phyloP scores from a whole-genome alignment of 2,888 invertebrate genomes.

The Rhagium mordax region DNA sequence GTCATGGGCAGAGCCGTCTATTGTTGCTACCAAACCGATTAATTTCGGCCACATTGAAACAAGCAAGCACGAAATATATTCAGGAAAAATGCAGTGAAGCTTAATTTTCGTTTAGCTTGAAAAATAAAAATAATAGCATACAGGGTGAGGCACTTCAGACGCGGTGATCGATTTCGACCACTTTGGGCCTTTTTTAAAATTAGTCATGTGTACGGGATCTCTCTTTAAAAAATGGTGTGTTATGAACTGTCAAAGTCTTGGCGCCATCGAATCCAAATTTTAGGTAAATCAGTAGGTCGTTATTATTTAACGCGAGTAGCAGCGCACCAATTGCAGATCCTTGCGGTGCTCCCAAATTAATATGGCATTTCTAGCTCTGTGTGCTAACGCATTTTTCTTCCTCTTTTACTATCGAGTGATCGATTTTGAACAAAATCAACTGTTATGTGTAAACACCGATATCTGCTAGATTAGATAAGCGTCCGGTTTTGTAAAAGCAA shows the following conservation, averaged over 20 bases:
- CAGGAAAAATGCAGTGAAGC: no score
- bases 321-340: neutral
- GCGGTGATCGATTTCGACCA: no score
- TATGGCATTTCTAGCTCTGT: neutral
- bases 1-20: neutral
- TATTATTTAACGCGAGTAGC: neutral
- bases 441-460: slow-evolving; percentile 8
- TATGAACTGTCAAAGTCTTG: no score
- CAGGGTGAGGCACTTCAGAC: no score
- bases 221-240: no score
- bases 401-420: neutral
- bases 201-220: no score
- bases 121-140: no score
- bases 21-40: neutral
- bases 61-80: no score
- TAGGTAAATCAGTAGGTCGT: neutral
- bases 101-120: no score
- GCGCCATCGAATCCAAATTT: no score
- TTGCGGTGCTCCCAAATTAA: neutral
- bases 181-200: no score
- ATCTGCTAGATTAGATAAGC: slow-evolving; percentile 4
- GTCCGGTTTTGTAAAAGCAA: neutral
- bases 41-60: no score
- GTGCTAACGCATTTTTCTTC: neutral
- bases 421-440: neutral